These are phyloP conservation scores for Rugalucina vietnamica DNA, from an alignment of 2,888 invertebrate species.

Conservation along the genomic window DNA sequence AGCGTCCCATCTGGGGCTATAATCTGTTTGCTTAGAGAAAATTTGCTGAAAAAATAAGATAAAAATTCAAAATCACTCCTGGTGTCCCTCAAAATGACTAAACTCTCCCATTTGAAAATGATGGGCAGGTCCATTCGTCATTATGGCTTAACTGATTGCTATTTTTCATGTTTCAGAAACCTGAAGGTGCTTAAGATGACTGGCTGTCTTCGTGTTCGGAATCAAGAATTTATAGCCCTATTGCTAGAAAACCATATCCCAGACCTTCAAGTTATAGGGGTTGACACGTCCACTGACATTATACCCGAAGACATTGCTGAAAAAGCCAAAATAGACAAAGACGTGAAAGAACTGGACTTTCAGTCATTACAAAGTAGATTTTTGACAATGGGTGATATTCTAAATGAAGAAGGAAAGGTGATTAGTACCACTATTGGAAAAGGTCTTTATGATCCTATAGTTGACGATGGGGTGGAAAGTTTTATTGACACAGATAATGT, in stretches of 20 bases:
- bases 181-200: conserved; percentile 83
- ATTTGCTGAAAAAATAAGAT: too few species aligned
- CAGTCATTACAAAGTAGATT: neutral
- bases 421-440: neutral
- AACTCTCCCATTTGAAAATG: too few species aligned
- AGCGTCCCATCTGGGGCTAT: too few species aligned
- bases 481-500: neutral
- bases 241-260: conserved; percentile 84
- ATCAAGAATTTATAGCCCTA: conserved; percentile 82
- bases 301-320: neutral
- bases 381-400: neutral
- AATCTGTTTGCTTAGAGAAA: too few species aligned
- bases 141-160: too few species aligned
- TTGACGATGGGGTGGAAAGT: neutral
- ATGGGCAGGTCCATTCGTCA: too few species aligned
- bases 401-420: neutral
- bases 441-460: neutral
- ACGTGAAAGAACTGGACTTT: neutral
- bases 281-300: conserved; percentile 18
- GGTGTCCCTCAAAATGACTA: too few species aligned
- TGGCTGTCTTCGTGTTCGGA: conserved; percentile 80
- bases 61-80: too few species aligned
- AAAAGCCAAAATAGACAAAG: neutral
- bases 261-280: conserved; percentile 40
- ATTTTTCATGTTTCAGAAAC: conserved; percentile 78